Base-by-base conservation (phyloP, 2,888 invertebrate species). In the Ormyrus pomaceus region DNA sequence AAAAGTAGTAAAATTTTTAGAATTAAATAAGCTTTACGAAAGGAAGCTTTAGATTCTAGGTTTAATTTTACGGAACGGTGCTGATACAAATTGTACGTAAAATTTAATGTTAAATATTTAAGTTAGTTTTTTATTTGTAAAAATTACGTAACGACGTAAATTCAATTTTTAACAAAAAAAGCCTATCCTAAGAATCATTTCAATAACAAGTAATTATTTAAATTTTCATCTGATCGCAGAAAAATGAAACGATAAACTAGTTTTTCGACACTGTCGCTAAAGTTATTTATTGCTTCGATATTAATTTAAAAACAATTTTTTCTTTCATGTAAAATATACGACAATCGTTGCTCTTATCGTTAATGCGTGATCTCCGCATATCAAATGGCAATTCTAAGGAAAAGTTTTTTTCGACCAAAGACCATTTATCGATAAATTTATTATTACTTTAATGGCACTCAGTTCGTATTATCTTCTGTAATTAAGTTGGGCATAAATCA, bases 401-500 rank as follows among this genome's bases (percentile, higher is more conserved):
- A 59, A 61, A 11, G n/a, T 19, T 50, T 61, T 71, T 50, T 50
- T 48, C 50, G 50, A 1, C 11, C 13, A 34, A 51, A 10, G 34
- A 64, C 19, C 55, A 51, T 61, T 62, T n/a, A 56, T 8, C 65
- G 34, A 53, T 34, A 13, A 61, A 72, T 45, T 51, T 7, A 71
- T 61, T 59, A 51, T 72, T 72, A 62, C 45, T 46, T 45, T 5
- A 6, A 72, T 62, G n/a, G 34, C n/a, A n/a, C 51, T 6, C 46
- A 46, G 7, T 11, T 46, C 7, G n/a, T 55, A 4, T 58, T 55
- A 4, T 58, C 5, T 46, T 53, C 19, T 75, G 59, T 19, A 59
- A 59, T 59, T 66, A 69, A 68, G 45, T 55, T 34, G n/a, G 6
- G 10, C 46, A 62, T 69, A 55, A 76, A 76, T 76, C 69, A 69